A percentile compares a stretch with the other conserved stretches of the same genome.
Conservation (phyloP, 1,140 invertebrate genomes). For the Latrodectus geometricus region DNA sequence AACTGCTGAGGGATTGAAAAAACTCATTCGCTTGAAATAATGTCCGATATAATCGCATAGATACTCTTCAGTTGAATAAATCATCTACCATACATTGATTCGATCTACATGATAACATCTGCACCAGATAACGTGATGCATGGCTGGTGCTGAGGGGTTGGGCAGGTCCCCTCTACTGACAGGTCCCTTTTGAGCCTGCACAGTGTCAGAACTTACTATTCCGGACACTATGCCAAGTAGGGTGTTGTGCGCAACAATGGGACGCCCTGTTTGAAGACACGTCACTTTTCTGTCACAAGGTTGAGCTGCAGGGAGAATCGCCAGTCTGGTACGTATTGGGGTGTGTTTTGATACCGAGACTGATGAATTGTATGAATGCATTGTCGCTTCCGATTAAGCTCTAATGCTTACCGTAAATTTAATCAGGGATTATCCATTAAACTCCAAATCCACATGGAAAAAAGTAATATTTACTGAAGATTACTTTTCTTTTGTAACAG, state of each 20-base stretch:
- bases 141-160: not conserved
- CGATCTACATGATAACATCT: not conserved
- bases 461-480: no score
- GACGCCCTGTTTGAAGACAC: constrained; percentile 37
- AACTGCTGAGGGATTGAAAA: no score
- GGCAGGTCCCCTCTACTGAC: not conserved
- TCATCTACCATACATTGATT: no score
- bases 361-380: not conserved
- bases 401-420: constrained; percentile 9
- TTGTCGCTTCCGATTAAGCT: constrained; percentile 49
- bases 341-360: constrained; percentile 31
- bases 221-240: constrained; percentile 15
- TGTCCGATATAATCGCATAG: no score
- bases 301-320: constrained; percentile 3
- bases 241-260: constrained; percentile 22
- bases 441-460: no score
- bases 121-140: constrained; percentile 5
- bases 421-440: constrained; percentile 15
- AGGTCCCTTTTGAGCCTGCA: not conserved
- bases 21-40: no score
- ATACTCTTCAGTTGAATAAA: no score
- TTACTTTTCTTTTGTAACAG: no score
- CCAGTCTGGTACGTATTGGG: not conserved
- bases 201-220: not conserved
- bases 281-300: constrained; percentile 39